Conservation (phyloP, 2,797 vertebrate species). For the Esox masquinongy region DNA sequence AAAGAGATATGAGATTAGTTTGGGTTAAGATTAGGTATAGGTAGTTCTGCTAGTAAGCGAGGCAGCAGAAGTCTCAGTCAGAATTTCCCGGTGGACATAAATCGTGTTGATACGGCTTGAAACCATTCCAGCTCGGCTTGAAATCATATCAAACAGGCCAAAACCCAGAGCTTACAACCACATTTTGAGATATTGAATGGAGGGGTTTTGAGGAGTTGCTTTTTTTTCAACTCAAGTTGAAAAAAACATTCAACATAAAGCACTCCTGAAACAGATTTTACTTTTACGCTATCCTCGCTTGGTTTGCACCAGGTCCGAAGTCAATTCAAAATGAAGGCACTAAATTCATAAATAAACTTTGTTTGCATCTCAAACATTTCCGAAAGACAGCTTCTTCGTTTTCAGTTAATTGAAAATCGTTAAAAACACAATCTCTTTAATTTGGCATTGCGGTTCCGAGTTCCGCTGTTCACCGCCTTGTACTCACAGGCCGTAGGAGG, state of each 20-base stretch:
- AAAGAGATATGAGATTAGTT: neutral
- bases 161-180: neutral
- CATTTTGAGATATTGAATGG: slow-evolving; percentile 6
- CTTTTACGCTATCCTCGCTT: neutral
- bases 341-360: no score
- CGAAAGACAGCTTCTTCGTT: no score
- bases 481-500: slow-evolving; percentile 90
- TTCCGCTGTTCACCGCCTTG: neutral
- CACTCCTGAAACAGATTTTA: neutral
- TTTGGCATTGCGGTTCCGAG: no score
- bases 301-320: neutral
- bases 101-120: slow-evolving; percentile 20
- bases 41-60: slow-evolving; percentile 8
- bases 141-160: slow-evolving; percentile 15
- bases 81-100: slow-evolving; percentile 4
- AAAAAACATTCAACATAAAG: neutral
- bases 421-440: no score
- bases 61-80: slow-evolving; percentile 9
- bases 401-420: no score
- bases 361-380: no score
- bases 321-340: no score
- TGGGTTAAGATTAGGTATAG: slow-evolving; percentile 14
- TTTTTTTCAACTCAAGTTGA: neutral
- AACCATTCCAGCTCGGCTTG: slow-evolving; percentile 7
- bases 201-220: neutral